A percentile compares a stretch with the other conserved stretches of the same genome.
Evolutionary conservation across 2,888 invertebrate species (phyloP).

Genomic region (Sarcophaga carnaria): DNA sequence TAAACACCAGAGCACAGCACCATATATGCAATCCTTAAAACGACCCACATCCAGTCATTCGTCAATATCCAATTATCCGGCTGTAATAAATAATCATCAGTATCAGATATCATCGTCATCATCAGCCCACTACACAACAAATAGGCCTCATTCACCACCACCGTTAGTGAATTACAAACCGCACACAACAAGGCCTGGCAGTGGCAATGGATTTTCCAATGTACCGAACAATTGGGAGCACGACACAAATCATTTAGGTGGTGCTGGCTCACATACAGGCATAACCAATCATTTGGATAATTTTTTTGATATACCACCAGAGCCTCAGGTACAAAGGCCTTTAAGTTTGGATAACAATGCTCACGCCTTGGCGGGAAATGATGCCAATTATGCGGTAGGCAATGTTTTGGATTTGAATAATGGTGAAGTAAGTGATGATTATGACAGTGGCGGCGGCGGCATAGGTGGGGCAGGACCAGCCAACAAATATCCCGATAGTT

Average conservation of each 20-base stretch:
- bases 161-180: slow-evolving; percentile 50
- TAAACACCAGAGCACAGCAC: slow-evolving; percentile 71
- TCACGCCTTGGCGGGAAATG: slow-evolving; percentile 62
- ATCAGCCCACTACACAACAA: slow-evolving; percentile 74
- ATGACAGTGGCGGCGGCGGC: slow-evolving; percentile 73
- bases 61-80: slow-evolving; percentile 64
- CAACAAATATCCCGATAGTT: slow-evolving; percentile 74
- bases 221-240: slow-evolving; percentile 77
- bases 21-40: slow-evolving; percentile 37
- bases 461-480: slow-evolving; percentile 10
- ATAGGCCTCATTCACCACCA: slow-evolving; percentile 73
- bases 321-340: slow-evolving; percentile 66
- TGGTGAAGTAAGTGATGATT: slow-evolving; percentile 77
- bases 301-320: slow-evolving; percentile 76
- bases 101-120: slow-evolving; percentile 72
- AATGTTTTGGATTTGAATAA: slow-evolving; percentile 79
- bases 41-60: slow-evolving; percentile 52
- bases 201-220: slow-evolving; percentile 61
- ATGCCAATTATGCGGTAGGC: slow-evolving; percentile 78
- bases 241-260: slow-evolving; percentile 77
- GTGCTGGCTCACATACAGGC: slow-evolving; percentile 71
- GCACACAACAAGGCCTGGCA: slow-evolving; percentile 68
- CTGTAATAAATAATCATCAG: slow-evolving; percentile 68
- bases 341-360: slow-evolving; percentile 36
- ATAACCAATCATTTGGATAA: slow-evolving; percentile 81